Percentiles rank a stretch among this genome's conserved stretches.
Evolutionary conservation across 2,888 invertebrate species (phyloP).

Genomic region (Ennomos quercinarius): DNA sequence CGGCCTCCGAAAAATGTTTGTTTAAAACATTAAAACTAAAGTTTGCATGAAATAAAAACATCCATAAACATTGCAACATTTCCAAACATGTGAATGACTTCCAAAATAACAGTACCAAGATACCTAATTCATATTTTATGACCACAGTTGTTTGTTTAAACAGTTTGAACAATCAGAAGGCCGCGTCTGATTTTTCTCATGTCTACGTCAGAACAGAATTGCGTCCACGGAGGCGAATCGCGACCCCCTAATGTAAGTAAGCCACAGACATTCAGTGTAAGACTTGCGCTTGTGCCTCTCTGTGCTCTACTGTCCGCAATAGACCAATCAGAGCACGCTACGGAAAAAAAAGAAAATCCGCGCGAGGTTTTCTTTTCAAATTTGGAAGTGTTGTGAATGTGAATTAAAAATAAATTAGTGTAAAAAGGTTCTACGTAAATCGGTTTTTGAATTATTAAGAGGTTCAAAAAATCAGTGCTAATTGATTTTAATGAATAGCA

Average conservation of each 20-base stretch:
- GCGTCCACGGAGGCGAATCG: conserved; percentile 78
- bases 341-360: conserved; percentile 31
- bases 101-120: conserved; percentile 32
- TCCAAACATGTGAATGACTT: conserved; percentile 34
- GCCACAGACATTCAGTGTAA: conserved; percentile 69
- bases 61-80: conserved; percentile 9
- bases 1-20: background rate
- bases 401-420: conserved; percentile 3
- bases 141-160: conserved; percentile 40
- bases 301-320: conserved; percentile 69
- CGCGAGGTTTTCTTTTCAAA: conserved; percentile 20
- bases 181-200: conserved; percentile 68
- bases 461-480: background rate
- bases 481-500: background rate
- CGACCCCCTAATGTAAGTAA: conserved; percentile 70
- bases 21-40: conserved; percentile 5
- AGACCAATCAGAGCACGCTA: conserved; percentile 49
- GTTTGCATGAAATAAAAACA: conserved; percentile 16
- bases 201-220: conserved; percentile 67
- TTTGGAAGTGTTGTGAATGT: conserved; percentile 9
- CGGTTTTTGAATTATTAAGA: background rate
- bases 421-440: too few species aligned
- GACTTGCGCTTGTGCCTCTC: conserved; percentile 72
- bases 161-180: conserved; percentile 42
- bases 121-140: conserved; percentile 24